phyloP scores from a whole-genome alignment of 2,113 vertebrate species.

The Elgaria multicarinata region DNA sequence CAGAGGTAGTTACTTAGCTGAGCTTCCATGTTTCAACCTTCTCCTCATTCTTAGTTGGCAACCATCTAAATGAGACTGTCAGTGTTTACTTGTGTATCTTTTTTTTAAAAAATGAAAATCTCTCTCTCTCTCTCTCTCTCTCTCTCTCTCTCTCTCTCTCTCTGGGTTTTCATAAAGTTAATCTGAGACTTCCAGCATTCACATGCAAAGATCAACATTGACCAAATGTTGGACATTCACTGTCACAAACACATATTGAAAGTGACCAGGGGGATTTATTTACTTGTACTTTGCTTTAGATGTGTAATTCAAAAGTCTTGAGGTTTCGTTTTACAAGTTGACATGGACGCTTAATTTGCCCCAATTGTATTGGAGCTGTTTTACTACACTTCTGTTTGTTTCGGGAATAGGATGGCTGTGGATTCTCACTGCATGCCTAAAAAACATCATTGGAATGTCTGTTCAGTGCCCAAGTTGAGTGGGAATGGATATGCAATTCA shows the following conservation, averaged over 20 bases:
- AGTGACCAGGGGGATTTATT: slow-evolving; percentile 43
- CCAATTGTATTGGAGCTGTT: slow-evolving; percentile 67
- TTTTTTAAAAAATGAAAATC: background rate
- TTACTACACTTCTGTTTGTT: slow-evolving; percentile 46
- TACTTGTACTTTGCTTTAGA: slow-evolving; percentile 45
- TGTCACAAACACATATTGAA: slow-evolving; percentile 13
- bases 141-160: background rate
- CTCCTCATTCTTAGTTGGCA: background rate
- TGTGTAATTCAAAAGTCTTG: slow-evolving; percentile 46
- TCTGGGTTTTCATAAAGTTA: background rate
- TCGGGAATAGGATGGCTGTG: slow-evolving; percentile 28
- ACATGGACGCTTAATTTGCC: slow-evolving; percentile 75
- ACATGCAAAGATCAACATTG: background rate
- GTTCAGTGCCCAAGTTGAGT: slow-evolving; percentile 70
- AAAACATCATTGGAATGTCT: slow-evolving; percentile 61
- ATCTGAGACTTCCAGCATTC: background rate
- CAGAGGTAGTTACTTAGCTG: background rate
- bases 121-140: no score
- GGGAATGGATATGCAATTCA: slow-evolving; percentile 79
- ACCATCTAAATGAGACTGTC: background rate
- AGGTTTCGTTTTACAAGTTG: slow-evolving; percentile 60
- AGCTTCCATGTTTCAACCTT: background rate
- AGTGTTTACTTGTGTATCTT: background rate
- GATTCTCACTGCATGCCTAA: slow-evolving; percentile 16
- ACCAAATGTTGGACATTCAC: background rate